Percentiles rank a stretch among this genome's conserved stretches.
phyloP scores from a whole-genome alignment of 2,888 invertebrate species.

The Ochropleura plecta region DNA sequence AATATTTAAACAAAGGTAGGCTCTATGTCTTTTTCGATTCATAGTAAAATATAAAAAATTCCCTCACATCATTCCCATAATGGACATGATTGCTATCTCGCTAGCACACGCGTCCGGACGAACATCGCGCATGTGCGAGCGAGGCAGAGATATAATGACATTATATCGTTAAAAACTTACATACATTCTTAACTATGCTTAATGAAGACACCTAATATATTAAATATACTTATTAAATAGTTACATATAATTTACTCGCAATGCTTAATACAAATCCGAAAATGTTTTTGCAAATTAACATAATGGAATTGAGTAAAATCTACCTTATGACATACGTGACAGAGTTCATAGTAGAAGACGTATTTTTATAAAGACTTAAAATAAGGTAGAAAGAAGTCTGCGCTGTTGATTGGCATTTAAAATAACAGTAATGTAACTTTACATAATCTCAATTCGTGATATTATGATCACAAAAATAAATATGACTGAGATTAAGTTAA shows the following conservation, averaged over 20 bases:
- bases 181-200: slow-evolving; percentile 86
- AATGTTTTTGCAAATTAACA: slow-evolving; percentile 68
- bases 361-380: slow-evolving; percentile 37
- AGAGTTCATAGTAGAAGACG: slow-evolving; percentile 52
- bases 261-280: slow-evolving; percentile 76
- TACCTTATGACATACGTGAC: slow-evolving; percentile 58
- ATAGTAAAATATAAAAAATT: slow-evolving; percentile 90
- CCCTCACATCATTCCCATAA: slow-evolving; percentile 87
- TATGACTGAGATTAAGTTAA: slow-evolving; percentile 23
- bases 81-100: slow-evolving; percentile 83
- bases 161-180: slow-evolving; percentile 89
- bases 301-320: slow-evolving; percentile 62
- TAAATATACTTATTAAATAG: slow-evolving; percentile 87
- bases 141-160: slow-evolving; percentile 81
- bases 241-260: slow-evolving; percentile 80
- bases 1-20: slow-evolving; percentile 81
- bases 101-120: slow-evolving; percentile 69
- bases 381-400: slow-evolving; percentile 47
- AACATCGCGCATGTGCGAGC: slow-evolving; percentile 66
- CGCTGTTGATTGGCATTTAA: slow-evolving; percentile 42
- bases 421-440: slow-evolving; percentile 13
- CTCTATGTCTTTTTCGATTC: slow-evolving; percentile 88
- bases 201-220: slow-evolving; percentile 88
- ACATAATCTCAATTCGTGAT: slow-evolving; percentile 17
- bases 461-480: slow-evolving; percentile 32